Evolutionary conservation across 1,140 invertebrate species (phyloP), one percentile per base, ranked within the genome.

Genomic region (Aplysia californica): DNA sequence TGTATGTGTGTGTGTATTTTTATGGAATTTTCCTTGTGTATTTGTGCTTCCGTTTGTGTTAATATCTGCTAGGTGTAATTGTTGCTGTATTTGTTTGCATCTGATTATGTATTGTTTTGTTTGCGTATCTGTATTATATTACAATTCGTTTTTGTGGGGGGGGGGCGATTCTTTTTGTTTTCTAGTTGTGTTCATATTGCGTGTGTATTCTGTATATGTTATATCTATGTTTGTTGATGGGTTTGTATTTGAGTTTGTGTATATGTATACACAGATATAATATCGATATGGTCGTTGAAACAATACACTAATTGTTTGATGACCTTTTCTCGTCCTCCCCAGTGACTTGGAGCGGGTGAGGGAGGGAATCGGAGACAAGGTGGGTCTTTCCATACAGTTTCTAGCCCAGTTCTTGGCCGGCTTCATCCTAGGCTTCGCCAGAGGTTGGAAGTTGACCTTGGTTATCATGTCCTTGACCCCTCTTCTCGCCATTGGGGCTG

Each of bases 291-390:
- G n/a, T n/a, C n/a, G n/a, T n/a, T n/a, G n/a, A n/a, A n/a, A n/a
- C n/a, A n/a, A n/a, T n/a, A n/a, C n/a, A n/a, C n/a, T n/a, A n/a
- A n/a, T n/a, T n/a, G n/a, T n/a, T n/a, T n/a, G n/a, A n/a, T n/a
- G n/a, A n/a, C n/a, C n/a, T n/a, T n/a, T n/a, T n/a, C n/a, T n/a
- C n/a, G n/a, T n/a, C 77, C 5, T 64, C 39, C 6, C 44, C 56
- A 97, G 96, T 86, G 96, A 98, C 90, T 91, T 98, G 31, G 92
- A 95, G 29, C 95, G 96, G 89, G 91, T 97, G 78, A 93, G 96
- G 86, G 95, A 97, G 86, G 96, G 96, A 1, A 93, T 97, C 35
- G 96, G 95, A 0, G 95, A 96, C 86, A 98, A 98, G 87, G 90
- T 97, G 10, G 93, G 93, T 3, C 94, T 95, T 76, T 94, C 96